These are phyloP conservation scores for Cyphomyrmex costatus DNA, from an alignment of 1,140 invertebrate genomes.

Conservation along the genomic window DNA sequence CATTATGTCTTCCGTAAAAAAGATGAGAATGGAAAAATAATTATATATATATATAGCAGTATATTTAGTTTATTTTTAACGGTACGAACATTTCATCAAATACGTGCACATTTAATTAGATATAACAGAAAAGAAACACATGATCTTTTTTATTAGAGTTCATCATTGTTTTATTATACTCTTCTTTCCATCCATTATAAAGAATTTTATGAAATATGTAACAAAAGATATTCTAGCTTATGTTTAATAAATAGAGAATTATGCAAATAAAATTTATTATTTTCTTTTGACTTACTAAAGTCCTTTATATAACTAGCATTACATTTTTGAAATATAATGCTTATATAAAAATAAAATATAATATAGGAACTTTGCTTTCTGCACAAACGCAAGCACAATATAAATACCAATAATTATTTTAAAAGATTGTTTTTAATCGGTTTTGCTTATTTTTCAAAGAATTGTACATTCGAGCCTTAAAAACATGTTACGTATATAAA, in stretches of 20 bases:
- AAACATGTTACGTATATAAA: not conserved
- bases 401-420: not conserved
- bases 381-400: not conserved
- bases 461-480: not conserved
- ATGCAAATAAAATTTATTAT: not conserved
- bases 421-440: not conserved
- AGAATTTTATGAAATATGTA: not conserved
- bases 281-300: not conserved
- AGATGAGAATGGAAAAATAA: not conserved
- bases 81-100: not conserved
- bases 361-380: not conserved
- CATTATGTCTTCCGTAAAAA: constrained; percentile 10
- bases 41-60: not conserved
- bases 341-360: not conserved
- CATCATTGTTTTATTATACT: not conserved
- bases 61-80: not conserved
- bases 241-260: not conserved
- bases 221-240: not conserved
- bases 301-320: not conserved
- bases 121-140: not conserved
- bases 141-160: not conserved
- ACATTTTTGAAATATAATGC: not conserved
- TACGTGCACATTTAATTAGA: not conserved
- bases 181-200: not conserved
- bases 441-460: not conserved